These are phyloP conservation scores for Cyclopterus lumpus DNA, from an alignment of 2,797 vertebrate species.

Conservation along the genomic window DNA sequence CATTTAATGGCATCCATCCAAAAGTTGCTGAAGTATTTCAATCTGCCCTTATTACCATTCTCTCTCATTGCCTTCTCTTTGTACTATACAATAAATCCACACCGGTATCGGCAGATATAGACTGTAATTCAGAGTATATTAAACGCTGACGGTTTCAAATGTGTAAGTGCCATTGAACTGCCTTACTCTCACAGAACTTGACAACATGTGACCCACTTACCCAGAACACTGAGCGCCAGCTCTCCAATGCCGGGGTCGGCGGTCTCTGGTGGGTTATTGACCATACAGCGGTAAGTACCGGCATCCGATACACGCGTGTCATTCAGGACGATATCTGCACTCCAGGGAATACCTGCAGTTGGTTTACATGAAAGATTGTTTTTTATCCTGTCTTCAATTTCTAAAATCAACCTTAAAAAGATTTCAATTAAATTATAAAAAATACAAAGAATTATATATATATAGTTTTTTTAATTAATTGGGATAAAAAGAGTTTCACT, in stretches of 20 bases:
- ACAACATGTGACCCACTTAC: conserved; percentile 60
- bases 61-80: too few relatives aligned
- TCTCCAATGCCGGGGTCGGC: conserved; percentile 84
- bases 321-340: conserved; percentile 86
- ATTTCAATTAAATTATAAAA: not conserved
- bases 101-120: too few relatives aligned
- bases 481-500: not conserved
- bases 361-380: not conserved
- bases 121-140: not conserved
- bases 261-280: conserved; percentile 86
- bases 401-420: not conserved
- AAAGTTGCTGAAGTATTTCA: not conserved
- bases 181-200: not conserved
- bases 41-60: too few relatives aligned
- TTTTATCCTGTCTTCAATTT: not conserved
- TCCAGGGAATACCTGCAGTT: conserved; percentile 77
- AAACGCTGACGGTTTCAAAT: not conserved
- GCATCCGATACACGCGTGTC: conserved; percentile 81
- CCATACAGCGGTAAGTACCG: conserved; percentile 87
- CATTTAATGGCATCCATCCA: not conserved
- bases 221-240: conserved; percentile 82
- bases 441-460: not conserved
- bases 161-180: not conserved
- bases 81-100: not conserved
- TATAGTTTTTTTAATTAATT: too few relatives aligned